Base-by-base conservation (phyloP, 2,888 invertebrate species). In the Horisme vitalbata region DNA sequence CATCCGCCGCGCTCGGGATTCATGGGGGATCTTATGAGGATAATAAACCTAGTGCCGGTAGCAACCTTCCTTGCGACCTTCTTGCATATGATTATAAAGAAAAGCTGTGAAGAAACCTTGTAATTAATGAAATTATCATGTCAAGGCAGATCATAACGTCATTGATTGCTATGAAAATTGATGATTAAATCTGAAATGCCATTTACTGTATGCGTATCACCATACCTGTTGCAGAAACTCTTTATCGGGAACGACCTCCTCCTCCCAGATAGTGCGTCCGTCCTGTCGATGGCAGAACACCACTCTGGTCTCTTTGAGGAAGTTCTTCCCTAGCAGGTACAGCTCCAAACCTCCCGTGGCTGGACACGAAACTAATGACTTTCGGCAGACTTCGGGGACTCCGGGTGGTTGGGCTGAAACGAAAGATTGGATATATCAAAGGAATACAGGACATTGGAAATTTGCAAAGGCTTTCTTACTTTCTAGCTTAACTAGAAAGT, bases 321-420 rank as follows among this genome's bases (percentile, higher is more conserved):
- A 97, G 83, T 97, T 97, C 84, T 97, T 97, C 21, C 97, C 97
- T 50, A 97, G 92, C 28, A 97, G 94, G 80, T 96, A 97, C 36
- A 97, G 87, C 78, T 97, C 97, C 48, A 94, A 79, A 0, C 96
- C 96, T 4, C 97, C 97, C 36, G 91, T 91, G 2, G 94, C 95
- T 4, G 95, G 94, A 71, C 95, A 94, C 13, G 95, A 94, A 14
- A 93, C 93, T 6, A 96, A 79, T 0, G 97, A 97, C 78, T 96
- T 97, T 76, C 96, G 96, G 71, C 95, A 95, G 54, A 97, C 97
- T 87, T 97, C 97, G 8, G 97, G 97, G 37, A 96, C 93, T 43
- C 97, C 97, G 1, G 97, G 97, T 8, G 97, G 97, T 90, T 97
- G 97, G 21, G 97, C 97, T 96, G 75, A 1, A 75, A 73, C 8